These are phyloP conservation scores for Diarsia brunnea DNA, from an alignment of 2,888 invertebrate genomes.

Conservation along the genomic window DNA sequence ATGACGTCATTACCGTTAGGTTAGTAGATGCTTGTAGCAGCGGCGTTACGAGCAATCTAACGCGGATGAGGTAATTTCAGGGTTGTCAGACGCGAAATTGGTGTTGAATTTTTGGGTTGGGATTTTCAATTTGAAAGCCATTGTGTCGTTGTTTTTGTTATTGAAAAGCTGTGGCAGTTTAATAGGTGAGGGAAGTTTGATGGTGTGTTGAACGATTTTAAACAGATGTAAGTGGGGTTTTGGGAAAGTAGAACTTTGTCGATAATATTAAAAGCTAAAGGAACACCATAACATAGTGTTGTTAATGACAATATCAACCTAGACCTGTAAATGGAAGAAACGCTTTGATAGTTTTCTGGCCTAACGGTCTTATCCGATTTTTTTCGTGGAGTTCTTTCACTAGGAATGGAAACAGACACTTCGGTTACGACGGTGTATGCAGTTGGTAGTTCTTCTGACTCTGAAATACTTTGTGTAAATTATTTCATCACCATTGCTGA, in stretches of 20 bases:
- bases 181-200: neutral
- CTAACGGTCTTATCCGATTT: neutral
- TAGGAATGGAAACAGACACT: neutral
- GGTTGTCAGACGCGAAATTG: constrained; percentile 56
- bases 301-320: neutral
- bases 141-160: constrained; percentile 41
- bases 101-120: constrained; percentile 46
- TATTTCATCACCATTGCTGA: neutral
- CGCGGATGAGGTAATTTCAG: constrained; percentile 66
- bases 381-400: neutral
- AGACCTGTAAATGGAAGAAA: neutral
- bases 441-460: neutral
- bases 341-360: neutral
- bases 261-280: neutral
- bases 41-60: constrained; percentile 67
- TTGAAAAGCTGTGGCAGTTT: constrained; percentile 17
- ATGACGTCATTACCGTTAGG: constrained; percentile 69
- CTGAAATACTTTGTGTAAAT: too few species aligned
- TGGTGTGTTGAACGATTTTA: neutral
- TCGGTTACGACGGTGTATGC: too few species aligned
- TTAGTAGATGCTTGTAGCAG: constrained; percentile 65
- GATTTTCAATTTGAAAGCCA: constrained; percentile 57
- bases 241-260: too few species aligned
- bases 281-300: neutral
- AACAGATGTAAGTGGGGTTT: neutral